A percentile compares a stretch with the other conserved stretches of the same genome.
Conservation (phyloP, 2,888 invertebrate species). For the Drosophila formosana region DNA sequence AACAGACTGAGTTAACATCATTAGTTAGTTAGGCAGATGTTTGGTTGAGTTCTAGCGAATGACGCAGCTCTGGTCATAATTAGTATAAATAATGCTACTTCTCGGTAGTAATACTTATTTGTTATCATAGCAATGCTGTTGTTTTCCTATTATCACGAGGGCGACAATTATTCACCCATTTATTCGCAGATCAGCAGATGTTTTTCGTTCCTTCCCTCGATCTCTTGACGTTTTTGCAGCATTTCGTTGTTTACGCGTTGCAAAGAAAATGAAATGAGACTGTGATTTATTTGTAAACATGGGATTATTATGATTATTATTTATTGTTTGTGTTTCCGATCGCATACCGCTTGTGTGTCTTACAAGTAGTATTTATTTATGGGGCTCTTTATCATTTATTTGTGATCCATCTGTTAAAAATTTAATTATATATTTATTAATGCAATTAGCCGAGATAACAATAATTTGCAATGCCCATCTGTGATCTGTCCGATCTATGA, state of each 20-base stretch:
- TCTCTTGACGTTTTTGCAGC: background rate
- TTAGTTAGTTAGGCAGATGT: background rate
- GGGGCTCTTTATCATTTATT: slow-evolving; percentile 17
- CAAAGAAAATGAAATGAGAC: background rate
- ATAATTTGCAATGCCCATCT: slow-evolving; percentile 11
- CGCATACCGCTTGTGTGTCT: background rate
- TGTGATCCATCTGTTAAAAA: slow-evolving; percentile 18
- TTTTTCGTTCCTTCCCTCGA: background rate
- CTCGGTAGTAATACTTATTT: background rate
- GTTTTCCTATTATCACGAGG: slow-evolving; percentile 19
- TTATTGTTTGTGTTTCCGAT: slow-evolving; percentile 16
- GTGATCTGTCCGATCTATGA: slow-evolving; percentile 28
- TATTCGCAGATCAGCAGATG: slow-evolving; percentile 10
- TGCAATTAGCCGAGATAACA: slow-evolving; percentile 38
- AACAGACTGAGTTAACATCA: background rate
- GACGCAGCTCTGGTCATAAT: slow-evolving; percentile 11
- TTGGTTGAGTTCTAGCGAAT: background rate
- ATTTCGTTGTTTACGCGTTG: slow-evolving; percentile 2
- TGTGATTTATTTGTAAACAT: slow-evolving; percentile 32
- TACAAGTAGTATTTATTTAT: slow-evolving; percentile 7
- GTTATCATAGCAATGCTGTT: slow-evolving; percentile 11
- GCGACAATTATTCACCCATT: slow-evolving; percentile 6
- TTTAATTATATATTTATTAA: slow-evolving; percentile 36
- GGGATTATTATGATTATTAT: slow-evolving; percentile 16
- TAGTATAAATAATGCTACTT: slow-evolving; percentile 2